Evolutionary conservation across 2,113 vertebrate species (phyloP).

Genomic region (Ageneiosus marmoratus): DNA sequence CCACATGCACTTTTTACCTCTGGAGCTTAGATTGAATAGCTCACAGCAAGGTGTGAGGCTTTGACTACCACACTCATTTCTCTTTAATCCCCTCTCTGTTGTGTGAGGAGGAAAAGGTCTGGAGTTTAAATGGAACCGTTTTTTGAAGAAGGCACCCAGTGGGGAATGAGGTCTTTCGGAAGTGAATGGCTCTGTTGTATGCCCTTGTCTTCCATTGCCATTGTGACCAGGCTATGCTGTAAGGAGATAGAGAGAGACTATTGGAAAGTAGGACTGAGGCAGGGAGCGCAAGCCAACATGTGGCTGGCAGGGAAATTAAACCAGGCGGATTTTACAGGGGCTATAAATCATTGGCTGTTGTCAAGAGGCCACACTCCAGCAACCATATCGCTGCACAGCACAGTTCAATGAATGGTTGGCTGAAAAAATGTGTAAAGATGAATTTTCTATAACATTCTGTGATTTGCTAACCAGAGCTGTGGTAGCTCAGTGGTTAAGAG

Average conservation of each 20-base stretch:
- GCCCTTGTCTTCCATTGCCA: constrained; percentile 27
- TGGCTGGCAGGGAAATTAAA: constrained; percentile 34
- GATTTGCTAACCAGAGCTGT: not conserved
- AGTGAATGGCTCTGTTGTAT: constrained; percentile 35
- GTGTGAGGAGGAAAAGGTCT: constrained; percentile 30
- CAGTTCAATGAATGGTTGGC: not conserved
- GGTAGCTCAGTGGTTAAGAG: no score
- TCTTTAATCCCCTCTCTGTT: constrained; percentile 23
- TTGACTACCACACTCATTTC: constrained; percentile 45
- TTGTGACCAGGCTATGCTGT: constrained; percentile 44
- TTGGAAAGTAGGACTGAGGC: constrained; percentile 27
- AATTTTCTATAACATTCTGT: not conserved
- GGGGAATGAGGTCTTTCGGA: constrained; percentile 32
- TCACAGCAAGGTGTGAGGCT: constrained; percentile 27
- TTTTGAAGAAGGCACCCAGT: constrained; percentile 25
- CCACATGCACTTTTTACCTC: constrained; percentile 10
- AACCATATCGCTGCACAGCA: constrained; percentile 34
- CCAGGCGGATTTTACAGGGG: not conserved
- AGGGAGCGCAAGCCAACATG: constrained; percentile 19
- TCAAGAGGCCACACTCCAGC: constrained; percentile 31
- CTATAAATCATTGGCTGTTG: constrained; percentile 39
- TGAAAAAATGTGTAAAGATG: not conserved
- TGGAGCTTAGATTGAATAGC: constrained; percentile 41
- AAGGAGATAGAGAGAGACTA: constrained; percentile 42
- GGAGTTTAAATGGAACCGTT: constrained; percentile 45